Evolutionary conservation across 1,140 invertebrate species (phyloP), one percentile per base, ranked within the genome.

Genomic region (Drosophila orosa): DNA sequence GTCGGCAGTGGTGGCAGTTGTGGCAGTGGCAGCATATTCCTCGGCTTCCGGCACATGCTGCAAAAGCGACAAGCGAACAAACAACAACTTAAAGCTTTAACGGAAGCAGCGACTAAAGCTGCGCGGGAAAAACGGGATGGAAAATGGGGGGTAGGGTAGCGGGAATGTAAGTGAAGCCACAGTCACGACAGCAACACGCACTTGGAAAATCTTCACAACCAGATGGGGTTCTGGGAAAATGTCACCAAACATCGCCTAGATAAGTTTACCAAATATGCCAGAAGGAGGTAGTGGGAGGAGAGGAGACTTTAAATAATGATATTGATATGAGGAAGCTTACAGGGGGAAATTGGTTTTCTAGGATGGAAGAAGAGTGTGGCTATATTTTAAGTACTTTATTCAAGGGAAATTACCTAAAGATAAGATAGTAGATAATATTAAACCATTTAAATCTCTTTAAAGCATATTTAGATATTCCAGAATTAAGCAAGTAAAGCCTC

Each of bases 61-160:
- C 9, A 69, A 68, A 57, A 24, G 27, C 67, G 31, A 24, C 25
- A 57, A 37, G 66, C 67, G 42, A 67, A 65, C 65, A 66, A 66
- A 65, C 59, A 68, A 52, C 60, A 71, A 71, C 27, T 71, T 58
- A 48, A 71, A 69, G 66, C 68, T 33, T 69, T 48, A 71, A 58
- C 52, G 68, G 52, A 71, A 69, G 65, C 50, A 69, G 67, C 25
- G 40, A 58, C 47, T 48, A 48, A 48, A 6, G n/a, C 47, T 3
- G 25, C n/a, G 47, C 10, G 15, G 62, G 39, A 42, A 60, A 35
- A 31, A 24, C 7, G 40, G 17, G 24, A 2, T 48, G 55, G 52
- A 7, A 58, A 56, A 60, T 17, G 22, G 29, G 22, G 17, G 15
- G 8, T 2, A 0, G 1, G 8, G 17, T 27, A 15, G 12, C 17